Evolutionary conservation across 2,113 vertebrate genomes (phyloP).

Genomic region (Promerops cafer): DNA sequence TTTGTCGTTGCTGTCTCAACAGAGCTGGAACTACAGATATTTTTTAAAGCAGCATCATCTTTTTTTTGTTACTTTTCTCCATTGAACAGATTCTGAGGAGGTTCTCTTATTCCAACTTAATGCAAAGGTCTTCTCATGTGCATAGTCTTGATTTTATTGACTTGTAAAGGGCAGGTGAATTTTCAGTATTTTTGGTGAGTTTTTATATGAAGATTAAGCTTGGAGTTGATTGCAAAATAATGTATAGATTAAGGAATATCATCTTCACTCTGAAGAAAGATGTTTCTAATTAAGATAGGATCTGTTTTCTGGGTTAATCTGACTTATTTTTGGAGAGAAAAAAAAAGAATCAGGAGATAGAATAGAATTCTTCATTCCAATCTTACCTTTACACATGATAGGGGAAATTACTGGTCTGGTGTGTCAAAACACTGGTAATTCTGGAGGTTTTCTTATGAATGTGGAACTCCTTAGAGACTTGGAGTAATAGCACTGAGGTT

Average conservation of each 20-base stretch:
- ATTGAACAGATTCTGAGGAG: neutral
- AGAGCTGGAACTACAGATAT: neutral
- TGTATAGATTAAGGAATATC: neutral
- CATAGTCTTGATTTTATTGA: neutral
- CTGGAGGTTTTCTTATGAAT: neutral
- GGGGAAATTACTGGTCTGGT: neutral
- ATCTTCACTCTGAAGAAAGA: neutral
- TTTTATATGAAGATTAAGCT: neutral
- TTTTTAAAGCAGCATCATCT: neutral
- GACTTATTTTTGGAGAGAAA: neutral
- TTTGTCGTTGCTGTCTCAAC: neutral
- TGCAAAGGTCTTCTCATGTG: neutral
- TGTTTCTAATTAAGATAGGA: neutral
- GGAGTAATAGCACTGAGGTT: neutral
- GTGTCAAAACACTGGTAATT: neutral
- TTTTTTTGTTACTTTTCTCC: neutral
- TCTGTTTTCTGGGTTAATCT: neutral
- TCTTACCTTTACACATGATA: neutral
- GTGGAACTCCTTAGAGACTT: neutral
- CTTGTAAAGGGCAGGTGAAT: neutral
- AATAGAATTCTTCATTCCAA: neutral
- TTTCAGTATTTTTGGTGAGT: neutral
- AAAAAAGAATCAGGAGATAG: neutral
- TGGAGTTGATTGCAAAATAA: neutral
- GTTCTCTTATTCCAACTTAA: neutral